Conservation (phyloP, 2,888 invertebrate genomes). For the Anorthoa munda region DNA sequence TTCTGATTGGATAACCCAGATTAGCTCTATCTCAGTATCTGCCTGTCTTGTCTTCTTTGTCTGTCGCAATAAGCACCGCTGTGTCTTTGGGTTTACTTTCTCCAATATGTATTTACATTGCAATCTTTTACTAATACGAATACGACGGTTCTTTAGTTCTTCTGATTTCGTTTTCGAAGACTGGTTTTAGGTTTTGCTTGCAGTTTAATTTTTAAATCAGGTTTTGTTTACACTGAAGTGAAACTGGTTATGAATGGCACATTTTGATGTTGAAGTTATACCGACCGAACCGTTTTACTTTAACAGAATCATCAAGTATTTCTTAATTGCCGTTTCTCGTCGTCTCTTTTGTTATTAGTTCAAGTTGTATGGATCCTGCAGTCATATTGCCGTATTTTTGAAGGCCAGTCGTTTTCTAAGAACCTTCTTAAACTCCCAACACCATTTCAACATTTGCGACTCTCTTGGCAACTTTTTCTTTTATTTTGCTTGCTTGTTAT, state of each 20-base stretch:
- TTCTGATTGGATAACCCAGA: constrained; percentile 6
- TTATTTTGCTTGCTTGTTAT: constrained; percentile 16
- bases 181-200: constrained; percentile 5
- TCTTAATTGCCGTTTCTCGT: background rate
- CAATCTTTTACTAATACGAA: background rate
- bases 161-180: background rate
- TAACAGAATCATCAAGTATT: background rate
- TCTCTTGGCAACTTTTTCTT: constrained; percentile 7
- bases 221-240: constrained; percentile 14
- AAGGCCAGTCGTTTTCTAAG: constrained; percentile 6
- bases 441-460: background rate
- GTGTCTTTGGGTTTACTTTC: background rate
- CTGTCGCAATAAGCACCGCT: background rate
- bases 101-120: background rate
- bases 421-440: background rate
- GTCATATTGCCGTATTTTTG: constrained; percentile 15
- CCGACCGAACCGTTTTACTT: background rate
- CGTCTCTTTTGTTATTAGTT: background rate
- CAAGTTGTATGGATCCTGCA: background rate
- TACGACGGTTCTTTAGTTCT: background rate
- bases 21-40: background rate
- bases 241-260: constrained; percentile 18
- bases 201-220: constrained; percentile 3
- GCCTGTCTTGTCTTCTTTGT: background rate
- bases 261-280: constrained; percentile 3